Conservation (phyloP, 2,113 vertebrate genomes). For the Heteronetta atricapilla region DNA sequence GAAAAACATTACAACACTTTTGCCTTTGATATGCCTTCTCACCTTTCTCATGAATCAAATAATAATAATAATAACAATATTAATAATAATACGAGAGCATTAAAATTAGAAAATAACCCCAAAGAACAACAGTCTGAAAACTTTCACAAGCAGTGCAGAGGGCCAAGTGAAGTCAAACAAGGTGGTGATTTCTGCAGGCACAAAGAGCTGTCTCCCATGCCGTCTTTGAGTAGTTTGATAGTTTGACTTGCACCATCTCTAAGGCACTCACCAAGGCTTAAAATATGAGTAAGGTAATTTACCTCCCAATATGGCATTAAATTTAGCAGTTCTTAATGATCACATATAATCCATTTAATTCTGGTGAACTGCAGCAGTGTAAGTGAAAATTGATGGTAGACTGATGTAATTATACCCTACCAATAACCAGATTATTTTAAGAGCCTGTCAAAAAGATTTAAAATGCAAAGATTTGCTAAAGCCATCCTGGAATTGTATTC, state of each 20-base stretch:
- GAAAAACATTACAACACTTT: neutral
- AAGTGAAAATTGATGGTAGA: conserved; percentile 50
- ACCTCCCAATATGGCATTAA: conserved; percentile 17
- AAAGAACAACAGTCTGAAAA: neutral
- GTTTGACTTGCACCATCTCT: neutral
- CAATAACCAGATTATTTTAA: conserved; percentile 58
- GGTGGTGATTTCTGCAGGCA: neutral
- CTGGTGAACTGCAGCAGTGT: conserved; percentile 3
- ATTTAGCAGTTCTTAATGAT: conserved; percentile 53
- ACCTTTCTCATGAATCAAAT: neutral
- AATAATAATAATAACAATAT: too few species aligned
- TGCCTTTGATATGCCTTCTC: neutral
- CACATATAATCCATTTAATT: conserved; percentile 54
- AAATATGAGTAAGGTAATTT: conserved; percentile 28
- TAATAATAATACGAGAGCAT: neutral
- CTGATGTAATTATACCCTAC: conserved; percentile 47
- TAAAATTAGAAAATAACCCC: neutral
- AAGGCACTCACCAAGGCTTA: neutral
- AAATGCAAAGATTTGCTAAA: conserved; percentile 31
- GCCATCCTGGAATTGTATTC: neutral
- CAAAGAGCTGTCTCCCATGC: neutral
- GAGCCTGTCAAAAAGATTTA: conserved; percentile 51
- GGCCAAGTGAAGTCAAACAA: neutral
- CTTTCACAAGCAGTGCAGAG: neutral
- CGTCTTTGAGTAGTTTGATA: neutral